Evolutionary conservation across 2,888 invertebrate genomes (phyloP), one percentile per base, ranked within the genome.

Genomic region (Drosophila flavopinicola): DNA sequence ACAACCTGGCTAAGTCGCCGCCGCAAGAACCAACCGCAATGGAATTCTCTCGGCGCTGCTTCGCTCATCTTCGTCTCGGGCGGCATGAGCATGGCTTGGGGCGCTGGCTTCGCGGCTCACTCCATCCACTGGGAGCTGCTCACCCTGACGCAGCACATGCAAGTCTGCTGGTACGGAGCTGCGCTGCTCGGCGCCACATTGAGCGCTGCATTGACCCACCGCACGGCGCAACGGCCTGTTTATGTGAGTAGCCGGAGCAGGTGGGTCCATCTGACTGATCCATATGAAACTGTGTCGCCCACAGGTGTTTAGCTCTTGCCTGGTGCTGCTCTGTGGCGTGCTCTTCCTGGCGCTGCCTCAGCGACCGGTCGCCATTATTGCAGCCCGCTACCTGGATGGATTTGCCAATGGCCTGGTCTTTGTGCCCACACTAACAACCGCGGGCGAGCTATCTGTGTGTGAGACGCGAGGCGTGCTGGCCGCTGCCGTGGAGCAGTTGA

Each of bases 301-400:
- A 1, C 58, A 89, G 90, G 61, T 78, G 7, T 49, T 74, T 9
- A 63, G 85, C 52, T 65, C 85, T 2, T 44, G 79, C 2, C 37
- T 91, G 47, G 85, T 90, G 2, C 48, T 83, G 1, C 15, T 85
- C 0, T 72, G 84, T 2, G 90, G 90, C 9, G 67, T 88, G 10
- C 60, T 90, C 1, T 83, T 77, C 32, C 24, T 80, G 0, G 44
- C 75, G 6, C 66, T 85, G 13, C 54, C 75, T 0, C 58, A 72
- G 4, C 60, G 63, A 10, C 17, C 66, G 0, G 57, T 52, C 0
- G 78, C 77, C 1, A 58, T 87, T 7, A 67, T 87, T 1, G 71
- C 75, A 0, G 88, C 86, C 2, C 85, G 91, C 2, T 90, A 90
- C 13, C 13, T 90, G n/a, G 88, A 91, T 49, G 90, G 90, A 0